Evolutionary conservation across 2,113 vertebrate genomes (phyloP).

Genomic region (Gulo gulo): DNA sequence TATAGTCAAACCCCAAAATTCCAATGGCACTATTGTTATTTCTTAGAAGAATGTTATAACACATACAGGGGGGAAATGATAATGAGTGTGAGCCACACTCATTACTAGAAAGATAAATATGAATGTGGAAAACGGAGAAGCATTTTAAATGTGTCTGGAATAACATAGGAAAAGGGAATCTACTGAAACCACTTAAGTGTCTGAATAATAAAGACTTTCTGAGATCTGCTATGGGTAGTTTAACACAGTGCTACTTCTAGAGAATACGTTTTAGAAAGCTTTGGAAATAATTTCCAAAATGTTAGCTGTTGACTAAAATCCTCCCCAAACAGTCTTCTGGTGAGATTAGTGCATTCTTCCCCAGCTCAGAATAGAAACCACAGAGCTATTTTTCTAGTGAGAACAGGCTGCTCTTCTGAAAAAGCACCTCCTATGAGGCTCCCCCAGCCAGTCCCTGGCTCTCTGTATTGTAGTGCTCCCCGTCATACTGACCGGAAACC

Average conservation of each 20-base stretch:
- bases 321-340: not conserved
- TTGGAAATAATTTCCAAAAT: conserved; percentile 18
- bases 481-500: not conserved
- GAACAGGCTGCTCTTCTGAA: not conserved
- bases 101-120: not conserved
- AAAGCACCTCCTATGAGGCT: not conserved
- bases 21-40: not conserved
- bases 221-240: not conserved
- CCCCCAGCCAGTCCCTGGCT: not conserved
- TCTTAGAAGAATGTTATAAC: not conserved
- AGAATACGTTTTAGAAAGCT: not conserved
- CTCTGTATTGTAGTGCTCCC: not conserved
- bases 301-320: not conserved
- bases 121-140: not conserved
- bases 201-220: not conserved
- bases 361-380: not conserved
- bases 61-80: not conserved
- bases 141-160: not conserved
- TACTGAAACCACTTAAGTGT: not conserved
- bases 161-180: not conserved
- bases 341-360: not conserved
- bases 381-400: not conserved
- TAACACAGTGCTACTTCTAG: not conserved
- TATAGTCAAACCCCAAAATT: not conserved
- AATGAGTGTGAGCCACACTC: not conserved